A percentile compares a stretch with the other conserved stretches of the same genome.
Evolutionary conservation across 2,797 vertebrate species (phyloP).

Genomic region (Acrocephalus scirpaceus): DNA sequence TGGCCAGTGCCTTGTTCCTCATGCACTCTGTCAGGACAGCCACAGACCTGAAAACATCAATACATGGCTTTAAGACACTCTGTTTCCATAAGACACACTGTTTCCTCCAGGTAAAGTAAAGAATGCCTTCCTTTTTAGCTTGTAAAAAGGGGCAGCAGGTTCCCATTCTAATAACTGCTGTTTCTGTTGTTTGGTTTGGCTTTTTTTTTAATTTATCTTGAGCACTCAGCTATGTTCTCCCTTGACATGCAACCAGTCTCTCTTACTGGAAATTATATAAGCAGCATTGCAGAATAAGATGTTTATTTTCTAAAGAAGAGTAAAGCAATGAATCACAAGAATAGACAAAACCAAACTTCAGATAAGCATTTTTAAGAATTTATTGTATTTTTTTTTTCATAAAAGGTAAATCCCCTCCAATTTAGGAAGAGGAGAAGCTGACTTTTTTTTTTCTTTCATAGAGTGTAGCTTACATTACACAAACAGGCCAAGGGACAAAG

Average conservation of each 20-base stretch:
- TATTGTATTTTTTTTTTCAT: neutral
- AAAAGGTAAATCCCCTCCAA: neutral
- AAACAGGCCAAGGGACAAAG: neutral
- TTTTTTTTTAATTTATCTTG: neutral
- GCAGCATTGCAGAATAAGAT: neutral
- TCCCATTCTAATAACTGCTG: neutral
- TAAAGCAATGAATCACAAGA: neutral
- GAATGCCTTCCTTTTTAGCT: neutral
- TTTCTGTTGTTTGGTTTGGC: neutral
- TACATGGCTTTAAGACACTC: neutral
- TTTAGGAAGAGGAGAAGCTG: neutral
- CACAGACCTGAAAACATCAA: conserved; percentile 85
- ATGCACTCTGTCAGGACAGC: conserved; percentile 95
- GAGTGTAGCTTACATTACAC: neutral
- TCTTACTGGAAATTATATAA: neutral
- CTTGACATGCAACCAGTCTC: neutral
- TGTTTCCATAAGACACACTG: neutral
- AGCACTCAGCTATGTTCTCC: neutral
- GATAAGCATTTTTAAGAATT: neutral
- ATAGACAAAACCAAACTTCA: neutral
- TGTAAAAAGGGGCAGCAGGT: neutral
- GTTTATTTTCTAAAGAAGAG: neutral
- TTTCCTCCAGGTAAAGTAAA: neutral
- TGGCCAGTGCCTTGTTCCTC: conserved; percentile 93
- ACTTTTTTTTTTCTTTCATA: no score